phyloP scores from a whole-genome alignment of 2,797 vertebrate genomes.

The Toxotes lorentzi region DNA sequence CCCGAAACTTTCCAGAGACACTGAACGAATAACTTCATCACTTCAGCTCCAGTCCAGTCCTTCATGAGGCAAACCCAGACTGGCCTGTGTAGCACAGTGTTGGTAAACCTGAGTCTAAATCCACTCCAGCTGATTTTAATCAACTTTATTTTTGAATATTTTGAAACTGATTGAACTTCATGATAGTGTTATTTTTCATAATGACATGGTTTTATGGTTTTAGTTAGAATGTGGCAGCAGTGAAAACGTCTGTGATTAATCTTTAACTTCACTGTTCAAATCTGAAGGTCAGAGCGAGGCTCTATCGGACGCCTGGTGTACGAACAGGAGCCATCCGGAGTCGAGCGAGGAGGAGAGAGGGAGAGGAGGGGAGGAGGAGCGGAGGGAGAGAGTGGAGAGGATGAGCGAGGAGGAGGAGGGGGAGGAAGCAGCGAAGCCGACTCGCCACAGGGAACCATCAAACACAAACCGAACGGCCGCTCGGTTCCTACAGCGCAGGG shows the following conservation, averaged over 20 bases:
- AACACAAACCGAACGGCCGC: slow-evolving; percentile 85
- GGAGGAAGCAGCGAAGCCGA: slow-evolving; percentile 76
- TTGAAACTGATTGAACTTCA: too few species aligned
- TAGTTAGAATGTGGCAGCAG: too few species aligned
- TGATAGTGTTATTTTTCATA: too few species aligned
- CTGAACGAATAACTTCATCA: too few species aligned
- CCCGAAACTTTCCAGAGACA: too few species aligned
- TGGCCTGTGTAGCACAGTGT: too few species aligned
- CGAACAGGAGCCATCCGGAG: slow-evolving; percentile 86
- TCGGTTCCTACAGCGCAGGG: slow-evolving; percentile 86
- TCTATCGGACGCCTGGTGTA: slow-evolving; percentile 86
- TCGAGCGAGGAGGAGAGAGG: slow-evolving; percentile 60
- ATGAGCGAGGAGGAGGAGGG: slow-evolving; percentile 62
- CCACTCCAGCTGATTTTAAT: too few species aligned
- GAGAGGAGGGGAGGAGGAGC: slow-evolving; percentile 38
- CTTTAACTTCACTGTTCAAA: not conserved
- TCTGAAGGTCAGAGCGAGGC: slow-evolving; percentile 73
- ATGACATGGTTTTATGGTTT: too few species aligned
- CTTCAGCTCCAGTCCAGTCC: too few species aligned
- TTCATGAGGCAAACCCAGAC: too few species aligned
- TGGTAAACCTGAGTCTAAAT: too few species aligned
- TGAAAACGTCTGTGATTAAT: not conserved
- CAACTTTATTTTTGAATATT: too few species aligned
- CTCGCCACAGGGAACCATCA: slow-evolving; percentile 90
- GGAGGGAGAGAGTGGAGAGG: slow-evolving; percentile 72